Base-by-base conservation (phyloP, 1,140 invertebrate species). In the Anthonomus grandis region DNA sequence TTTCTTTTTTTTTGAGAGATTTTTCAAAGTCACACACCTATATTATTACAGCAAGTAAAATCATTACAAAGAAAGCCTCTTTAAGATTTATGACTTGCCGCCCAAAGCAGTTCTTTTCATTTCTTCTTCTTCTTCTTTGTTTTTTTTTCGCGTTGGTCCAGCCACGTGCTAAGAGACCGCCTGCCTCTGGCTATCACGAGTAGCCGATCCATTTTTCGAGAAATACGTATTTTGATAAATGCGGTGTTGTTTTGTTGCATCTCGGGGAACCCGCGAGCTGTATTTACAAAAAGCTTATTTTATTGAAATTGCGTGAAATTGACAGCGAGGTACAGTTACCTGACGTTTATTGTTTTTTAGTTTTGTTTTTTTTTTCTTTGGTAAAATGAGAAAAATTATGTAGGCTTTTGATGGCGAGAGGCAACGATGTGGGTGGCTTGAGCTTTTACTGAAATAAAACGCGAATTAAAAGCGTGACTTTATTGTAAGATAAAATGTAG, bases 271-370 rank as follows among this genome's bases (percentile, higher is more conserved):
- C 48, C 48, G 34, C 21, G 41, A 25, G 48, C 36, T 41, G 37
- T 27, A 37, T 38, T 41, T 38, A 25, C 48, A 39, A 27, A 38
- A 23, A 27, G 48, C 48, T 51, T 39, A 51, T 39, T 51, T 51
- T 51, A 51, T 51, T 50, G 47, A 50, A 50, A 50, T 50, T 51
- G 48, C 37, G 25, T 10, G 41, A 51, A 51, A 51, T 51, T 51
- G 48, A 41, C 48, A 51, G 37, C 19, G 34, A 9, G 25, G 19
- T 19, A 51, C 34, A 51, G 36, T 41, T 38, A 39, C n/a, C 31
- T 13, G 31, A n/a, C n/a, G n/a, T n/a, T n/a, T n/a, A n/a, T n/a
- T n/a, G n/a, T n/a, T n/a, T n/a, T n/a, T n/a, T n/a, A n/a, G n/a
- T n/a, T n/a, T n/a, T n/a, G n/a, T n/a, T n/a, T n/a, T n/a, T n/a